Evolutionary conservation across 2,113 vertebrate genomes (phyloP), one percentile per base, ranked within the genome.

Genomic region (Calonectris borealis): DNA sequence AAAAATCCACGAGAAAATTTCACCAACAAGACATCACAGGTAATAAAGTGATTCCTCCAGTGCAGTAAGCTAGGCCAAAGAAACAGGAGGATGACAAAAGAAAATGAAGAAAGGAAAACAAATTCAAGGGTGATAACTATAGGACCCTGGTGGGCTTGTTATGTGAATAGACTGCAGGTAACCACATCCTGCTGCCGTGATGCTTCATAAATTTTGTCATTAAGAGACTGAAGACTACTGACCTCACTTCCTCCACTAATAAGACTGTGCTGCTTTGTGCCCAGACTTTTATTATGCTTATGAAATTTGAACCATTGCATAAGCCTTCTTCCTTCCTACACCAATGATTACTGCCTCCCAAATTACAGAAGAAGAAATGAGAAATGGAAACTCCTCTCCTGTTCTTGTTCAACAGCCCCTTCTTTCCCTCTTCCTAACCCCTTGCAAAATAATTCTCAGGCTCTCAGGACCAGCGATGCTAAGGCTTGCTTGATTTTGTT

Each of bases 141-240:
- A 92, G 98, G 98, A 98, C 98, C 98, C 99, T 95, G 68, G 99
- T 99, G 99, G 98, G 98, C 98, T 99, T 99, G 98, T 99, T 99
- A 99, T 97, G 97, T 97, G 98, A 98, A 98, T 95, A 97, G 98
- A 98, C 98, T 97, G 97, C 97, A 98, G 98, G 98, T 98, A 98
- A 98, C 98, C 95, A 98, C 95, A 96, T 98, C 98, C 97, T 98
- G 98, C 98, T 88, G 93, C 97, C 38, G 62, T 86, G 96, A 98
- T 86, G 95, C 97, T 98, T 99, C 98, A 99, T 99, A 99, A 99
- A 99, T 98, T 98, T 98, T 98, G 98, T 98, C 97, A 93, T 98
- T 99, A 99, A 97, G 97, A 97, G 91, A 97, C 98, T 98, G 98
- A 98, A 98, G 98, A 98, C 96, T 96, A 96, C 98, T 98, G 98